Percentiles rank a stretch among this genome's conserved stretches.
These are phyloP conservation scores for Amblyopsis hoosieri DNA, from an alignment of 2,797 vertebrate genomes.

Conservation along the genomic window DNA sequence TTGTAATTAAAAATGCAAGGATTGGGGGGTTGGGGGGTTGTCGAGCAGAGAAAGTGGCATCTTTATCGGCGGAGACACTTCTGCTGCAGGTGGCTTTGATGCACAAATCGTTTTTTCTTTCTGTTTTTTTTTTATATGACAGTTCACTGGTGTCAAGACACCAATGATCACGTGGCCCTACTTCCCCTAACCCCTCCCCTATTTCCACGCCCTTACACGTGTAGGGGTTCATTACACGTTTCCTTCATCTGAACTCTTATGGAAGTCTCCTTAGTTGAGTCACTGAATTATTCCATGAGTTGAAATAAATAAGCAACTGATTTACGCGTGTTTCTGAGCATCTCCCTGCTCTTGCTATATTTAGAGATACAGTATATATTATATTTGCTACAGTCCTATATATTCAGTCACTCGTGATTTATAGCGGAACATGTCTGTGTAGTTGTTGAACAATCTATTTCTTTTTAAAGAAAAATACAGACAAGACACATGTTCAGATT, in stretches of 20 bases:
- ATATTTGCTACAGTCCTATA: too few relatives aligned
- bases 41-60: constrained; percentile 56
- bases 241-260: constrained; percentile 52
- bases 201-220: constrained; percentile 27
- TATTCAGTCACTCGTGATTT: too few relatives aligned
- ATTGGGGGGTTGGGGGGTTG: not conserved
- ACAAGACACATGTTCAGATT: constrained; percentile 26
- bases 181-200: constrained; percentile 8
- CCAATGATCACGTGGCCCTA: constrained; percentile 55
- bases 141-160: constrained; percentile 55
- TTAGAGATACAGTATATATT: too few relatives aligned
- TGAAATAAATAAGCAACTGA: constrained; percentile 18
- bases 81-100: constrained; percentile 70
- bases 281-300: constrained; percentile 52
- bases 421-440: too few relatives aligned
- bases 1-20: constrained; percentile 76
- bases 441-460: constrained; percentile 1
- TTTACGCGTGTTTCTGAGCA: constrained; percentile 32
- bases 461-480: constrained; percentile 31
- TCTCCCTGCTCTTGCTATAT: too few relatives aligned
- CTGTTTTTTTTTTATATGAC: constrained; percentile 65
- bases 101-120: constrained; percentile 49
- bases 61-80: constrained; percentile 68
- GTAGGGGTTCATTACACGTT: constrained; percentile 62
- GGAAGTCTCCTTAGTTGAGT: constrained; percentile 42